Percentiles rank a stretch among this genome's conserved stretches.
Evolutionary conservation across 2,113 vertebrate species (phyloP).

Genomic region (Serilophus lunatus): DNA sequence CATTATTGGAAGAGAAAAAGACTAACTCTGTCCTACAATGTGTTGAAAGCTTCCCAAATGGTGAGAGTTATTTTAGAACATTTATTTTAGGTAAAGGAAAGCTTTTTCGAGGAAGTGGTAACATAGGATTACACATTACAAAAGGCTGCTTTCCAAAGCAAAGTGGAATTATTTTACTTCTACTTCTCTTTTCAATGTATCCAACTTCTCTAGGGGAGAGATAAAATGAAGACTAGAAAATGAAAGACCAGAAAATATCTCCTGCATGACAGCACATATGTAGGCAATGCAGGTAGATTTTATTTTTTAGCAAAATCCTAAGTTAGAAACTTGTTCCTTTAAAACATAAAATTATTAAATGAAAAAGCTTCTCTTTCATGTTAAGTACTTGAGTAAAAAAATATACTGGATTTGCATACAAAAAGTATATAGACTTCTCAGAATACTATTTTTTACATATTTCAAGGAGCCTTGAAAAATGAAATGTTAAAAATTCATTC

Average conservation of each 20-base stretch:
- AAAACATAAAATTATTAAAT: not conserved
- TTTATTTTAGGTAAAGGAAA: slow-evolving; percentile 36
- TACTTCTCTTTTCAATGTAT: not conserved
- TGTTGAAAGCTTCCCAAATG: slow-evolving; percentile 53
- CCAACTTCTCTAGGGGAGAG: not conserved
- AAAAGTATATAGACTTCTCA: not conserved
- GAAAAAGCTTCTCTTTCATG: not conserved
- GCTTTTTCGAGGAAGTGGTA: not conserved
- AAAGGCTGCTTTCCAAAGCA: slow-evolving; percentile 11
- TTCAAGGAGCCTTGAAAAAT: not conserved
- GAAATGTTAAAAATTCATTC: not conserved
- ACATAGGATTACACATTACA: not conserved
- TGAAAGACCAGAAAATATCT: not conserved
- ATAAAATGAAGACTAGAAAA: not conserved
- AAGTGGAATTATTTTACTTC: not conserved
- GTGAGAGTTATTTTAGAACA: slow-evolving; percentile 33
- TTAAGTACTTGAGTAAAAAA: not conserved
- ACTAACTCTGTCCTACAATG: not conserved
- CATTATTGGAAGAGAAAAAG: slow-evolving; percentile 8
- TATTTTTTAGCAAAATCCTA: not conserved
- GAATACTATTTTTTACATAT: not conserved
- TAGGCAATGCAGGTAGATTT: not conserved
- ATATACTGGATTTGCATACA: not conserved
- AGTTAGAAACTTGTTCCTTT: not conserved
- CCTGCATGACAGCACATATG: not conserved